These are phyloP conservation scores for Gasterosteus aculeatus DNA, from an alignment of 2,113 vertebrate genomes.

Conservation along the genomic window DNA sequence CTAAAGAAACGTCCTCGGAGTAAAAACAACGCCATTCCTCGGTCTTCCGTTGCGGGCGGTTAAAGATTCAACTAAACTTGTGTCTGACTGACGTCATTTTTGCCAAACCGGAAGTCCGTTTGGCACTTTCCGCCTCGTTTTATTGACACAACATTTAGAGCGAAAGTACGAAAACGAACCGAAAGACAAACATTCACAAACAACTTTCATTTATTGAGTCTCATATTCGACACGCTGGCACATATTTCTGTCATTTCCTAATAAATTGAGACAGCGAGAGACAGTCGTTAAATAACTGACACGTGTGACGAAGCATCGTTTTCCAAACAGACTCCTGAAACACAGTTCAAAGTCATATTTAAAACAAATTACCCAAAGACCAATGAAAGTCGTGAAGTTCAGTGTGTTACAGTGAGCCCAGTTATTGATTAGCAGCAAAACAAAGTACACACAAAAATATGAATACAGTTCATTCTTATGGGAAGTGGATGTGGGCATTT, in stretches of 20 bases:
- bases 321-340: not conserved
- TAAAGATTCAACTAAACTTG: not conserved
- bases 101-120: not conserved
- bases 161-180: conserved; percentile 48
- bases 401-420: not conserved
- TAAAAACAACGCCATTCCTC: conserved; percentile 38
- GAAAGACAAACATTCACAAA: not conserved
- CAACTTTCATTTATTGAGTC: not conserved
- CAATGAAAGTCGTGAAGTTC: not conserved
- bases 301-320: not conserved
- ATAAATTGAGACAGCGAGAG: not conserved
- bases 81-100: not conserved
- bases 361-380: not conserved
- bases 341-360: not conserved
- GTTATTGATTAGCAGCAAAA: not conserved
- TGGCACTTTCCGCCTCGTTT: conserved; percentile 28
- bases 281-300: not conserved
- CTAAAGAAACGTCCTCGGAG: conserved; percentile 22
- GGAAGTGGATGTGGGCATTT: not conserved
- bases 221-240: too few relatives aligned
- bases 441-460: not conserved
- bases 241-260: not conserved
- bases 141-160: conserved; percentile 18
- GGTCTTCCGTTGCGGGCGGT: not conserved
- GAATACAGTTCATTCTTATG: not conserved